Evolutionary conservation across 1,140 invertebrate species (phyloP).

Genomic region (Macrosteles quadrilineatus): DNA sequence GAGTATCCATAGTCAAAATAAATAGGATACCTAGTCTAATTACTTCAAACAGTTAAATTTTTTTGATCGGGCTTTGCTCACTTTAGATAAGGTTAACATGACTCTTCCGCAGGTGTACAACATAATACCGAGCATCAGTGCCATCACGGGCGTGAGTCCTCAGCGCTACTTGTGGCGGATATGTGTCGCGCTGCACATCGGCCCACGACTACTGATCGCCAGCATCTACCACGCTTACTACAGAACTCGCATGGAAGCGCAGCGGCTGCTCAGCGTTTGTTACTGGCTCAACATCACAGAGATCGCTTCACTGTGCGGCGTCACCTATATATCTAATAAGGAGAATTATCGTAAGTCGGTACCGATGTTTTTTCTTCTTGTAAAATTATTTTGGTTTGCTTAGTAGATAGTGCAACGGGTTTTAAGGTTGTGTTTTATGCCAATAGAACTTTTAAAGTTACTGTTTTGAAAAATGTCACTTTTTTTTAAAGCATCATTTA

Average conservation of each 20-base stretch:
- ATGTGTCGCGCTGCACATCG: slow-evolving; percentile 85
- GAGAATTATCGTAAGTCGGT: slow-evolving; percentile 89
- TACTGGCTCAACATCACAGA: slow-evolving; percentile 86
- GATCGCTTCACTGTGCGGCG: slow-evolving; percentile 78
- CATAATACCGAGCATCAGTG: slow-evolving; percentile 88
- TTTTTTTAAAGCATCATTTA: no score
- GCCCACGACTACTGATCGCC: slow-evolving; percentile 82
- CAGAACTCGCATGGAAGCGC: slow-evolving; percentile 44
- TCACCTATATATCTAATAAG: slow-evolving; percentile 90
- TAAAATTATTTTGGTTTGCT: no score
- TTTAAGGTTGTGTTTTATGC: no score
- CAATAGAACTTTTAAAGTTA: no score
- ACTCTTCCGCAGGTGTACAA: slow-evolving; percentile 93
- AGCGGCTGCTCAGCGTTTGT: slow-evolving; percentile 68
- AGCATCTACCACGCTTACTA: slow-evolving; percentile 83
- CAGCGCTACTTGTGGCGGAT: slow-evolving; percentile 91
- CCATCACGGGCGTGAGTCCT: slow-evolving; percentile 86
- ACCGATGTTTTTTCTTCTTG: no score
- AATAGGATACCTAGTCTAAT: no score
- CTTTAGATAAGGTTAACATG: no score
- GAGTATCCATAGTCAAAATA: no score
- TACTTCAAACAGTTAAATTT: no score
- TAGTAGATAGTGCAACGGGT: no score
- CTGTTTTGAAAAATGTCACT: no score
- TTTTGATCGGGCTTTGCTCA: no score